Conservation (phyloP, 2,888 invertebrate genomes). For the Cheilosia scutellata region DNA sequence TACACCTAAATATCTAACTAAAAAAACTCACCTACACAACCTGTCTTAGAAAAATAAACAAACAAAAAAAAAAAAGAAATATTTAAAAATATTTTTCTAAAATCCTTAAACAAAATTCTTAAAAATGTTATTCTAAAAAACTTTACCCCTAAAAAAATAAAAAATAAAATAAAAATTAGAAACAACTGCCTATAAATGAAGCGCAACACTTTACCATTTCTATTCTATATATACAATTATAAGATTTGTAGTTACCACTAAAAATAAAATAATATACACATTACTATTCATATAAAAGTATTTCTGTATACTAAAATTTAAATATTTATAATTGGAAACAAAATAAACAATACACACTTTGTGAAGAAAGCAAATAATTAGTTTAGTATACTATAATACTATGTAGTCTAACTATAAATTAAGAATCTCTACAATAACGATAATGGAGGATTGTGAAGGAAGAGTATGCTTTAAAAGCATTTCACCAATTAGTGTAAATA, state of each 20-base stretch:
- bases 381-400: conserved; percentile 44
- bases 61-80: conserved; percentile 14
- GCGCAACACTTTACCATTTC: conserved; percentile 75
- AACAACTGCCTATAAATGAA: conserved; percentile 73
- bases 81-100: conserved; percentile 68
- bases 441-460: conserved; percentile 8
- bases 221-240: conserved; percentile 65
- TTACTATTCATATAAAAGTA: conserved; percentile 42
- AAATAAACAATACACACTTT: conserved; percentile 29
- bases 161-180: conserved; percentile 42
- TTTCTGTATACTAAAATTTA: conserved; percentile 55
- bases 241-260: conserved; percentile 57
- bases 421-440: conserved; percentile 47
- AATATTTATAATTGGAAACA: conserved; percentile 25
- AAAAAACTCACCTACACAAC: conserved; percentile 19
- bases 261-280: conserved; percentile 67
- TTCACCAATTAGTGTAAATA: conserved; percentile 54
- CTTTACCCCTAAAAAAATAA: conserved; percentile 33
- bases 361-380: conserved; percentile 60
- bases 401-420: conserved; percentile 41
- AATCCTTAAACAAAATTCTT: conserved; percentile 32
- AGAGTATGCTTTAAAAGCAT: conserved; percentile 59
- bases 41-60: conserved; percentile 34
- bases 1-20: background rate
- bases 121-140: conserved; percentile 20